Base-by-base conservation (phyloP, 2,888 invertebrate species). In the Ormia ochracea region DNA sequence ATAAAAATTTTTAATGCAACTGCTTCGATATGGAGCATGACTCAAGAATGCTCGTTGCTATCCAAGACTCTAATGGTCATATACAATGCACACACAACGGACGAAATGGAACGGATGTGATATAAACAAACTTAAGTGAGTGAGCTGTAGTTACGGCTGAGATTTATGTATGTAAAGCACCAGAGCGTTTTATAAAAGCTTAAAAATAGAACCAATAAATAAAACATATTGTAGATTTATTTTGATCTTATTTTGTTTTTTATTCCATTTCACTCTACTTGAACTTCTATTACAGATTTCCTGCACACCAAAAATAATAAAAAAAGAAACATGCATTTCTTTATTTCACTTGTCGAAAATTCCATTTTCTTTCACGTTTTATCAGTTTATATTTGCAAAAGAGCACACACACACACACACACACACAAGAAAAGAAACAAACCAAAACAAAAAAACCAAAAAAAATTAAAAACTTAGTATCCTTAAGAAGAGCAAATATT, bases 81-180 rank as follows among this genome's bases (percentile, higher is more conserved):
- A 66, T 33, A 12, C 10, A n/a, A n/a, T n/a, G n/a, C n/a, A n/a
- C n/a, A 54, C 21, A 54, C 14, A 21, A 17, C 10, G n/a, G 26
- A 61, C 4, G 19, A 26, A 61, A 56, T 65, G 50, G 17, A 78
- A 66, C 54, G 75, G 66, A 80, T 68, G 66, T 52, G 76, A 66
- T 72, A 73, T 61, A 58, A 72, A 63, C 59, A 66, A 50, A 48
- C 75, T 38, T 1, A 48, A 66, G 54, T 65, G 33, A n/a, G n/a
- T n/a, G 19, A 58, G 52, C 23, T 54, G 73, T 69, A 43, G 54
- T 56, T 68, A 41, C 33, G 38, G 56, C 58, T 68, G 72, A 73
- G 76, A 80, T 80, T 80, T 80, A 80, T 80, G n/a, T n/a, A n/a
- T n/a, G 72, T 76, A 72, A 72, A 80, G 65, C 43, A 68, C 56